These are phyloP conservation scores for Montifringilla adamsi DNA, from an alignment of 2,113 vertebrate genomes.

Conservation along the genomic window DNA sequence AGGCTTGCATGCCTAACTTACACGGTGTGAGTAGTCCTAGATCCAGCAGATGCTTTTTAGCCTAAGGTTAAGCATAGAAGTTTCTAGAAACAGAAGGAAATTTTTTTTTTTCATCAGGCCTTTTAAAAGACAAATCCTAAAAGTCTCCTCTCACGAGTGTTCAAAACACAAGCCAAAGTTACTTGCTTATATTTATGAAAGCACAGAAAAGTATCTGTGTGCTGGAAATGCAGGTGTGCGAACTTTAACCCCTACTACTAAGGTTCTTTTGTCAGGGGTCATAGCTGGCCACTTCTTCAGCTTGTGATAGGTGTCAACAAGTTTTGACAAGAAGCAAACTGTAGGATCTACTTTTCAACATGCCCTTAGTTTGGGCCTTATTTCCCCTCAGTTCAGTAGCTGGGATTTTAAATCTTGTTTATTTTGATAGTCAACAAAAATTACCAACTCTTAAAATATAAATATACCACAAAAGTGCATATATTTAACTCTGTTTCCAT, in stretches of 20 bases:
- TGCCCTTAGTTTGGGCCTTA: not conserved
- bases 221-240: fast-evolving
- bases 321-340: not conserved
- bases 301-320: not conserved
- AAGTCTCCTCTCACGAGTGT: not conserved
- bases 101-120: not conserved
- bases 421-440: not conserved
- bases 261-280: not conserved
- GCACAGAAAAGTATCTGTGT: not conserved
- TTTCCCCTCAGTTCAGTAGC: not conserved
- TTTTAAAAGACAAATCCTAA: not conserved
- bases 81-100: not conserved
- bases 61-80: not conserved
- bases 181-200: not conserved
- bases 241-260: not conserved
- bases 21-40: fast-evolving
- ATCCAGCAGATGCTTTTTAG: not conserved
- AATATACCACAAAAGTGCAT: not conserved
- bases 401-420: not conserved
- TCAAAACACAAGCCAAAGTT: not conserved
- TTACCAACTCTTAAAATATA: not conserved
- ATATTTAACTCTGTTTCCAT: not conserved
- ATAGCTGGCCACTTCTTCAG: not conserved
- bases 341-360: not conserved
- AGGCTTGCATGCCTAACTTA: not conserved